These are phyloP conservation scores for Corydoras sp. DNA, from an alignment of 2,113 vertebrate species.

Conservation along the genomic window DNA sequence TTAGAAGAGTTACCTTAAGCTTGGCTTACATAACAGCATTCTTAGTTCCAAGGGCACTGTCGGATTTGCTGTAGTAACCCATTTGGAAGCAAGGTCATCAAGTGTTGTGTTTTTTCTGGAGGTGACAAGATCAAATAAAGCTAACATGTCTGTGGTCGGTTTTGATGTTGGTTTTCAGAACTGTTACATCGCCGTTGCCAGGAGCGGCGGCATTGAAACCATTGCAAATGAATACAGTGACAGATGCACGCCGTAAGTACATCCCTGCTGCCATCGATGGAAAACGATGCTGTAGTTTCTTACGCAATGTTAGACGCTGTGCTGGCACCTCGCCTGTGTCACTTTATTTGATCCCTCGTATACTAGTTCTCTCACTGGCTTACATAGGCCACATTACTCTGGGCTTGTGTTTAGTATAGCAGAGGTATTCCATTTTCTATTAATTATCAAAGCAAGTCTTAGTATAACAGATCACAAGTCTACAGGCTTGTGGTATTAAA, in stretches of 20 bases:
- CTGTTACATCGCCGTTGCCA: constrained; percentile 87
- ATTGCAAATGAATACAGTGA: constrained; percentile 95
- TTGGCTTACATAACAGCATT: constrained; percentile 59
- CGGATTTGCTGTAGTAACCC: neutral
- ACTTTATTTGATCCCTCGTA: neutral
- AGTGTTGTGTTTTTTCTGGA: constrained; percentile 42
- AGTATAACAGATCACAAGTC: neutral
- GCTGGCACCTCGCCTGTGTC: neutral
- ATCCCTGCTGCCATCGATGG: constrained; percentile 20
- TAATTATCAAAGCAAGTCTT: neutral
- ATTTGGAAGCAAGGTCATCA: constrained; percentile 32
- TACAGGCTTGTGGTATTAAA: neutral
- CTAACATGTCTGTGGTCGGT: constrained; percentile 86
- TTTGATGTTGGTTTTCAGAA: constrained; percentile 91
- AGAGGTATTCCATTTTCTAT: constrained; percentile 11
- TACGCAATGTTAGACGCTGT: constrained; percentile 52
- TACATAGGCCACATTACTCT: neutral
- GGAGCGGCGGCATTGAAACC: constrained; percentile 92
- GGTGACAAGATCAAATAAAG: constrained; percentile 31
- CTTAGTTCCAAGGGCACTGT: constrained; percentile 31
- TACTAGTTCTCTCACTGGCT: neutral
- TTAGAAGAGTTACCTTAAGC: constrained; percentile 44
- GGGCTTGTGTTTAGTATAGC: neutral
- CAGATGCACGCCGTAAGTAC: constrained; percentile 93
- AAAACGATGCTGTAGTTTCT: constrained; percentile 43